Evolutionary conservation across 2,797 vertebrate species (phyloP).

Genomic region (Anguilla megastoma): DNA sequence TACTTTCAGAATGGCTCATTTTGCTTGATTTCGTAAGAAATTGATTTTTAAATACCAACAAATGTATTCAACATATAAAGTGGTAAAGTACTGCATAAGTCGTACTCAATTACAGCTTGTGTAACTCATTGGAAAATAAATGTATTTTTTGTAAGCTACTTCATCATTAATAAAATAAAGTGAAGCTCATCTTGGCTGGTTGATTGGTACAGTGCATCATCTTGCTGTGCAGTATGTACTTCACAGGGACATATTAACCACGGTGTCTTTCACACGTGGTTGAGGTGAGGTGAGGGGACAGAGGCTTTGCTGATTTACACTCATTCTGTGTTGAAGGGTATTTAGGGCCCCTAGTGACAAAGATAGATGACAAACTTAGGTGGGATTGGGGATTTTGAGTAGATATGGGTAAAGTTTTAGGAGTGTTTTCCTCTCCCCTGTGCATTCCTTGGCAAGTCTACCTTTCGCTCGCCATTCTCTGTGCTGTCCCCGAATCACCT

Average conservation of each 20-base stretch:
- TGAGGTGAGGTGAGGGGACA: background rate
- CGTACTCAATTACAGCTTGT: background rate
- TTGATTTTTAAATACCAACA: background rate
- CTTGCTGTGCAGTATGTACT: background rate
- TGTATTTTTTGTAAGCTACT: background rate
- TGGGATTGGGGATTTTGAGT: too few species aligned
- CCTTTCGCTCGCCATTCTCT: too few species aligned
- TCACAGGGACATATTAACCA: background rate
- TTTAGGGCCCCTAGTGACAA: too few species aligned
- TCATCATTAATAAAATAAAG: background rate
- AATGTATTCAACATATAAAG: background rate
- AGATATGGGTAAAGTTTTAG: too few species aligned
- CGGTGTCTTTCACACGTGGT: background rate
- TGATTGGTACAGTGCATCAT: background rate
- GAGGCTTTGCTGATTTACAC: too few species aligned
- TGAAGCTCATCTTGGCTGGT: background rate
- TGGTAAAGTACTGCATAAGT: background rate
- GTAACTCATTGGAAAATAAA: background rate
- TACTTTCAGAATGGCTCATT: conserved; percentile 4
- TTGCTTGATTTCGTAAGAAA: background rate
- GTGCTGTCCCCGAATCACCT: too few species aligned
- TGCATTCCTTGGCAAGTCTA: too few species aligned
- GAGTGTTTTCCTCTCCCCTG: too few species aligned
- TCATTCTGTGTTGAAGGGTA: too few species aligned
- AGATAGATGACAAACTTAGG: too few species aligned